These are phyloP conservation scores for Sebastes steindachneri DNA, from an alignment of 2,797 vertebrate species.

Conservation along the genomic window DNA sequence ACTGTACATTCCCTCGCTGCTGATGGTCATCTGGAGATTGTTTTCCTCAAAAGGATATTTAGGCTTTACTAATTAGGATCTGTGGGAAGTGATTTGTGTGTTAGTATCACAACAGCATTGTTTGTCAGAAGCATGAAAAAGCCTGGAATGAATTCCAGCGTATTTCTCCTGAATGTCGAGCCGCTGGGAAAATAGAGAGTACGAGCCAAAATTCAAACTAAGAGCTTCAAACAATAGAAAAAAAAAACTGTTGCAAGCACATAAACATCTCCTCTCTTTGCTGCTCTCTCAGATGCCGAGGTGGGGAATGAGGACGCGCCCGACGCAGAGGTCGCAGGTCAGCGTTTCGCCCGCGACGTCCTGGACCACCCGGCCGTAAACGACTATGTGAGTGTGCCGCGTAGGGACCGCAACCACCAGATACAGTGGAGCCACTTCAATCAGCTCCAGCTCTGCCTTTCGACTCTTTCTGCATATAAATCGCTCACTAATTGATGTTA, in stretches of 20 bases:
- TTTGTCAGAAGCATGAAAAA: conserved; percentile 36
- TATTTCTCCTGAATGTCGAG: conserved; percentile 45
- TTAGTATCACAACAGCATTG: conserved; percentile 36
- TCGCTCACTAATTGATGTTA: conserved; percentile 85
- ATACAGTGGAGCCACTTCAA: conserved; percentile 66
- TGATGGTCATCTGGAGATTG: conserved; percentile 18
- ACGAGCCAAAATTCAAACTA: conserved; percentile 31
- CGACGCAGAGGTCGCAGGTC: conserved; percentile 74
- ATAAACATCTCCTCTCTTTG: not conserved
- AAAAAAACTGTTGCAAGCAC: not conserved
- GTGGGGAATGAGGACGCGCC: conserved; percentile 80
- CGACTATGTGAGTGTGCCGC: conserved; percentile 90
- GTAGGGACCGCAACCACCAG: conserved; percentile 40
- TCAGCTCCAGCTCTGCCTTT: conserved; percentile 62
- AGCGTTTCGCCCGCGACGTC: conserved; percentile 88
- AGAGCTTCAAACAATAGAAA: conserved; percentile 19
- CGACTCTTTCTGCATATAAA: conserved; percentile 79
- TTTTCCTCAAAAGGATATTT: conserved; percentile 1
- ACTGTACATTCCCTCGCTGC: not conserved
- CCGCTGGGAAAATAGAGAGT: conserved; percentile 28
- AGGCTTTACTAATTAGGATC: conserved; percentile 25
- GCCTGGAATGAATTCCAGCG: conserved; percentile 15
- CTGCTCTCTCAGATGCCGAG: conserved; percentile 79
- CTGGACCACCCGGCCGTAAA: conserved; percentile 88
- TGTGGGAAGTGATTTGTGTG: conserved; percentile 17